Evolutionary conservation across 2,797 vertebrate genomes (phyloP).

Genomic region (Micromesistius poutassou): DNA sequence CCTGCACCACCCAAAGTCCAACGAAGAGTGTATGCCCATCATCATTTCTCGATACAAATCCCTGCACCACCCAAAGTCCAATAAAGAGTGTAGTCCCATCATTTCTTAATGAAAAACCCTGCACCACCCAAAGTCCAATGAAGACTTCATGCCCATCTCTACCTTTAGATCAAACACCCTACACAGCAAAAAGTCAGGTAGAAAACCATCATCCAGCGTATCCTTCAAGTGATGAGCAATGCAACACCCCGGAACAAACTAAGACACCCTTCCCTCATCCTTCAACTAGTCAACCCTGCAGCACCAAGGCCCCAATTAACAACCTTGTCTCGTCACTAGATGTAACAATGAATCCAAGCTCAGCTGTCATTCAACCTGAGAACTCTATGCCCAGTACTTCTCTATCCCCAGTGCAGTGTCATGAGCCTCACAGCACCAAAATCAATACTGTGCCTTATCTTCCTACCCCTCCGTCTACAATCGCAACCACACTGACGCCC

Average conservation of each 20-base stretch:
- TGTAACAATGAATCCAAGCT: slow-evolving; percentile 23
- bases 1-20: neutral
- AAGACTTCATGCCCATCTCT: slow-evolving; percentile 43
- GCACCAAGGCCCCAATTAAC: slow-evolving; percentile 45
- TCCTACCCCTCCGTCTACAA: slow-evolving; percentile 47
- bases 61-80: neutral
- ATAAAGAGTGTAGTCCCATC: neutral
- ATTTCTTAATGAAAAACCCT: neutral
- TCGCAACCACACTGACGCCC: slow-evolving; percentile 42
- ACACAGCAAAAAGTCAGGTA: slow-evolving; percentile 58
- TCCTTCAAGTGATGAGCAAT: slow-evolving; percentile 39
- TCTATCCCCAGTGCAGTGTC: slow-evolving; percentile 29
- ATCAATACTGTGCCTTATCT: slow-evolving; percentile 67
- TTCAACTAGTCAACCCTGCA: slow-evolving; percentile 38
- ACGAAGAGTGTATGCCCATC: slow-evolving; percentile 2
- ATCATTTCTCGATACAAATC: slow-evolving; percentile 1
- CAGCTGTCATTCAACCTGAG: slow-evolving; percentile 39
- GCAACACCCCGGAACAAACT: slow-evolving; percentile 45
- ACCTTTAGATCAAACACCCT: slow-evolving; percentile 42
- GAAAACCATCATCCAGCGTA: slow-evolving; percentile 43
- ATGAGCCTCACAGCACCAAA: slow-evolving; percentile 43
- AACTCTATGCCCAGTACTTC: slow-evolving; percentile 29
- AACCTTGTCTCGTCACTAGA: slow-evolving; percentile 45
- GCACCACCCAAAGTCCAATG: slow-evolving; percentile 3
- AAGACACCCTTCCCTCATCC: slow-evolving; percentile 35